Evolutionary conservation across 2,888 invertebrate species (phyloP), one percentile per base, ranked within the genome.

Genomic region (Arge pagana): DNA sequence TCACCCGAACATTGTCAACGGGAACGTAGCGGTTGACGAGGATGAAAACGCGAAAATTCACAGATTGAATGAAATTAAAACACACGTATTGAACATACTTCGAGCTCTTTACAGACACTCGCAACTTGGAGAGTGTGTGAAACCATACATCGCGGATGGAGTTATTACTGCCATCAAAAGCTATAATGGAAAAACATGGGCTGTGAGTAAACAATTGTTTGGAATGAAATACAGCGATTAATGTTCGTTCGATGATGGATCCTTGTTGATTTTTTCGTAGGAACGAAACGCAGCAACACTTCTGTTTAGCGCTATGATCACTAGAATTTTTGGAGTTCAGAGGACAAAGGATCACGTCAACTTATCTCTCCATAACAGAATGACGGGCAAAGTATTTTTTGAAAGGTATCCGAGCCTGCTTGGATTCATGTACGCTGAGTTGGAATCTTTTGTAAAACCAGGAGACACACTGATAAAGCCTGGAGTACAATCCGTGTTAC

Each of bases 31-130:
- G 6, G 15, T 15, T n/a, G 23, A 45, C 15, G 15, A 10, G 21
- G 35, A 15, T 13, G 23, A 23, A 11, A 33, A 13, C n/a, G 24
- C 8, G 8, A 45, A 45, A 33, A 5, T 21, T 21, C n/a, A 35
- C 33, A 19, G 33, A 23, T 62, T 67, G 39, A 68, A 72, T n/a
- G 83, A 84, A 52, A 79, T 82, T 0, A 81, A 86, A 53, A 84
- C 88, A 24, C 96, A 96, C 77, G 85, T 90, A n/a, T 76, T 93
- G 63, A 96, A 97, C 76, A 89, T 95, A 48, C 78, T 96, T 59
- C 81, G 95, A 59, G 87, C 90, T 0, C 74, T 97, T 31, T 90
- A 86, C 70, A 83, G 90, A 26, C 88, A 90, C 74, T 83, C 90
- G 2, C 82, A 86, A 58, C 80, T 97, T 31, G 86, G 87, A 10